Conservation (phyloP, 2,888 invertebrate genomes). For the Lasioglossum vierecki region DNA sequence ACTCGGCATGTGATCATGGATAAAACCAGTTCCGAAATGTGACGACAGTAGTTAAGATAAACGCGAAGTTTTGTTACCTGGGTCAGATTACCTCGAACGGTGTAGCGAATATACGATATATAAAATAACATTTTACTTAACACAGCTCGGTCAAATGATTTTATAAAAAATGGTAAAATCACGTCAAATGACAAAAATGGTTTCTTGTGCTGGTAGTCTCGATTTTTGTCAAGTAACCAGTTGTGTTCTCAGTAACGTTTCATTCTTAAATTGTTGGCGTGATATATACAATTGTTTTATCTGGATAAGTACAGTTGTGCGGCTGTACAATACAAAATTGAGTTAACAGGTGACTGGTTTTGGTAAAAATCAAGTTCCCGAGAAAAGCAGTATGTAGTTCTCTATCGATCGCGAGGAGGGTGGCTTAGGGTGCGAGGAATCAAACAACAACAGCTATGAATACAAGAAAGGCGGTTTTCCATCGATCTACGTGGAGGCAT, state of each 20-base stretch:
- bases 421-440: neutral
- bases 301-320: neutral
- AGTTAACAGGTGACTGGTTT: neutral
- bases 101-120: neutral
- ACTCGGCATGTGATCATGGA: neutral
- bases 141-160: neutral
- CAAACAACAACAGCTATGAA: neutral
- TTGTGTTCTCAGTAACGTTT: neutral
- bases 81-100: too few species aligned
- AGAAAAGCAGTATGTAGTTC: neutral
- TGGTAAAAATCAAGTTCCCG: neutral
- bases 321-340: neutral
- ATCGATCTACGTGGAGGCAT: constrained; percentile 50
- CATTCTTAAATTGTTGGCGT: neutral
- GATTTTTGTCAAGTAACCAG: neutral
- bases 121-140: neutral
- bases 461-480: constrained; percentile 34
- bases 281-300: neutral
- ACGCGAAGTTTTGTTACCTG: neutral
- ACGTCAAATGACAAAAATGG: neutral
- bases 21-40: neutral
- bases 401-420: neutral
- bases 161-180: neutral
- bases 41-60: neutral
- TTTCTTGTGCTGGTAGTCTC: neutral